Evolutionary conservation across 2,888 invertebrate genomes (phyloP), one percentile per base, ranked within the genome.

Genomic region (Gasteruption jaculator): DNA sequence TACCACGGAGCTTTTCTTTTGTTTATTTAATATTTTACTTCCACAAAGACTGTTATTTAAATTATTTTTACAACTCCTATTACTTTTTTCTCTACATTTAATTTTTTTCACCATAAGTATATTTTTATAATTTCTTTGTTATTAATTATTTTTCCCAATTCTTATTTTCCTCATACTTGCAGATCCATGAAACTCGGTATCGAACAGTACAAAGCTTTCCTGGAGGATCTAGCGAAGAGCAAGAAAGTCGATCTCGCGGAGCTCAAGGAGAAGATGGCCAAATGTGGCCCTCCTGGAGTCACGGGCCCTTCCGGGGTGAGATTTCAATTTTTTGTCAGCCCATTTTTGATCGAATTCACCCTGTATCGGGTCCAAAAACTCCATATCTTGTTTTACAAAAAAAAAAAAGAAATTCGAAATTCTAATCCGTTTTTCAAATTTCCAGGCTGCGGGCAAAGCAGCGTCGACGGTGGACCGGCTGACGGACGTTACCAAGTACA

Each of bases 401-500:
- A n/a, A n/a, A n/a, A n/a, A n/a, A n/a, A n/a, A n/a, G n/a, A n/a
- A n/a, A n/a, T n/a, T n/a, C n/a, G n/a, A n/a, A n/a, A n/a, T n/a
- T n/a, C n/a, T n/a, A n/a, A 11, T 61, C 7, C 63, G 74, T 74
- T 63, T 73, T 41, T 65, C 71, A 5, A 74, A 74, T 53, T 74
- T 73, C 2, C 71, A 74, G 55, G 69, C 75, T 3, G 68, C 75
- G 5, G 61, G 64, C 5, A 72, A 66, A 48, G 61, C 66, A 3
- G 65, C 71, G 3, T 71, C 71, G n/a, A 68, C 75, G 1, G 84
- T 86, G 3, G 86, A 86, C 54, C 78, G 91, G 46, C 70, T 91
- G 53, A 91, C 91, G 0, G 91, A 91, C 65, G 80, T 86, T n/a
- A 82, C 81, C 58, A 90, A 88, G 64, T 91, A 90, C 71, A 91